Evolutionary conservation across 2,888 invertebrate species (phyloP).

Genomic region (Caradrina clavipalpis): DNA sequence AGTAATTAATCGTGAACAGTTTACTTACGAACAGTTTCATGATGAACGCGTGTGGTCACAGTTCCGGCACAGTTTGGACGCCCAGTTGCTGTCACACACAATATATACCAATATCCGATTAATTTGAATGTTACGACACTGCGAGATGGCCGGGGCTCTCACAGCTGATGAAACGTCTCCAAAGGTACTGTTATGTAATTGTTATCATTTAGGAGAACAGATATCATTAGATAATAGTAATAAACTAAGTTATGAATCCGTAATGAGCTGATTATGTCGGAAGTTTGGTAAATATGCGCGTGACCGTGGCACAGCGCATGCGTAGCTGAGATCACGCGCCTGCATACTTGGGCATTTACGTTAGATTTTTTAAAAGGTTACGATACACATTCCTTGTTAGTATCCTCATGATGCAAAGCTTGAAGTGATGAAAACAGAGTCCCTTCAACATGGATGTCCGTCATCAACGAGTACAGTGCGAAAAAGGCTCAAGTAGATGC

Average conservation of each 20-base stretch:
- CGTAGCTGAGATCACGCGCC: background rate
- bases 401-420: background rate
- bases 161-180: conserved; percentile 43
- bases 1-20: background rate
- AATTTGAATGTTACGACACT: conserved; percentile 66
- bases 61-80: conserved; percentile 60
- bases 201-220: conserved; percentile 31
- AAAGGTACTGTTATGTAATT: conserved; percentile 47
- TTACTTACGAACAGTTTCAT: conserved; percentile 81
- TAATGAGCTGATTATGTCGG: conserved; percentile 34
- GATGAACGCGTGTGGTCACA: conserved; percentile 49
- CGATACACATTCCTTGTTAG: background rate
- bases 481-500: background rate
- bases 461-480: background rate
- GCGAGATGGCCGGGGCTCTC: conserved; percentile 39
- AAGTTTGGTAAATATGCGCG: conserved; percentile 16
- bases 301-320: conserved; percentile 35
- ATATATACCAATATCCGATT: conserved; percentile 71
- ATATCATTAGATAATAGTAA: conserved; percentile 38
- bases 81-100: conserved; percentile 46
- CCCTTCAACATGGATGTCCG: background rate
- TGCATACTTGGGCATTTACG: conserved; percentile 15
- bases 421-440: background rate
- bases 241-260: conserved; percentile 51
- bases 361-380: background rate